Conservation (phyloP, 2,113 vertebrate genomes). For the Tricholaema leucomelas region DNA sequence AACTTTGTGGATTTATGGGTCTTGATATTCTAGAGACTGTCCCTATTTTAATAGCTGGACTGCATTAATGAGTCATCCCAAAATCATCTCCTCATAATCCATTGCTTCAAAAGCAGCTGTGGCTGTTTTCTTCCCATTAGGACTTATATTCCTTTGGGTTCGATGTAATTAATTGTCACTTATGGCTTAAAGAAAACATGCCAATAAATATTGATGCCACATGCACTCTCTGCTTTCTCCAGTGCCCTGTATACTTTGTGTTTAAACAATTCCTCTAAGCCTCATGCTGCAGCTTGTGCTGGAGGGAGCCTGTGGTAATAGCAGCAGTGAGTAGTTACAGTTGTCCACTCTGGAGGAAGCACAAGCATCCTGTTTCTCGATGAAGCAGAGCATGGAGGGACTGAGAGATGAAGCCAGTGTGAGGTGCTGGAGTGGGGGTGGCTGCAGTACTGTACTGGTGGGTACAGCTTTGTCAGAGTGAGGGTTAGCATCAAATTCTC, state of each 20-base stretch:
- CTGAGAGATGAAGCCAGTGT: neutral
- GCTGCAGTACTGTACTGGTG: neutral
- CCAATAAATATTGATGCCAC: slow-evolving; percentile 63
- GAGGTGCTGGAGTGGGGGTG: neutral
- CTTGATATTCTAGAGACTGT: slow-evolving; percentile 16
- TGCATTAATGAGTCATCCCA: neutral
- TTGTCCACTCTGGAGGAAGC: neutral
- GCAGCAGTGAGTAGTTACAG: neutral
- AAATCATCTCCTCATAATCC: slow-evolving; percentile 17
- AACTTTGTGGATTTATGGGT: neutral
- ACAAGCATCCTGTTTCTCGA: neutral
- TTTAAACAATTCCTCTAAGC: slow-evolving; percentile 4
- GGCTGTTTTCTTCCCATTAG: slow-evolving; percentile 58
- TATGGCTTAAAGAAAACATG: slow-evolving; percentile 56
- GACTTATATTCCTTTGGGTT: slow-evolving; percentile 41
- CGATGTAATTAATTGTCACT: slow-evolving; percentile 54
- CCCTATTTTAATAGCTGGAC: neutral
- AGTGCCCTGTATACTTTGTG: neutral
- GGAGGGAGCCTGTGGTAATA: neutral
- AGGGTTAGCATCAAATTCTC: neutral
- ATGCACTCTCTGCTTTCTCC: slow-evolving; percentile 19
- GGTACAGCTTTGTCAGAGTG: neutral
- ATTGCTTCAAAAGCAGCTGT: slow-evolving; percentile 11
- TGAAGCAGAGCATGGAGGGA: neutral
- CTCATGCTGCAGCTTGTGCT: neutral